phyloP scores from a whole-genome alignment of 2,888 invertebrate genomes.

The Tipula helvola region DNA sequence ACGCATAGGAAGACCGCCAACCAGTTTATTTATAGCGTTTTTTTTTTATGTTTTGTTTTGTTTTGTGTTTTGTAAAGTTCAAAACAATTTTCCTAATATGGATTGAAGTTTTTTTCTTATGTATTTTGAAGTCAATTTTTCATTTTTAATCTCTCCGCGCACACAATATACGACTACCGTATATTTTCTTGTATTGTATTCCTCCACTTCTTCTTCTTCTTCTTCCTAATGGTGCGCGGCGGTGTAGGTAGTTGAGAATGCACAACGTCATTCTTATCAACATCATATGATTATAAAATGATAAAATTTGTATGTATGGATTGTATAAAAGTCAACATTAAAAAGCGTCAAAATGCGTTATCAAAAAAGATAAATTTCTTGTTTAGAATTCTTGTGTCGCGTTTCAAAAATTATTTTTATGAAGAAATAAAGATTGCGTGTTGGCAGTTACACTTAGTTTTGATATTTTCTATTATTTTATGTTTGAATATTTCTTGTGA shows the following conservation, averaged over 20 bases:
- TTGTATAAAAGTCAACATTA: background rate
- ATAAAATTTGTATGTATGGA: background rate
- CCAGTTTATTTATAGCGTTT: background rate
- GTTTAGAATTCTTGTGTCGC: background rate
- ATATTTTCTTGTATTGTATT: background rate
- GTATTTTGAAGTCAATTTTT: background rate
- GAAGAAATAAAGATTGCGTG: background rate
- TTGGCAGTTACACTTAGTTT: background rate
- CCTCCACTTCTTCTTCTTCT: background rate
- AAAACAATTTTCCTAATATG: background rate
- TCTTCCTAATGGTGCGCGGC: background rate
- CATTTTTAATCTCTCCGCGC: background rate
- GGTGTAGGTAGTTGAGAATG: background rate
- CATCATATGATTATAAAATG: background rate
- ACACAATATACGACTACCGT: background rate
- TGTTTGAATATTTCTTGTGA: background rate
- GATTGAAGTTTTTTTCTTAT: background rate
- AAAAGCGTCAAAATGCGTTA: background rate
- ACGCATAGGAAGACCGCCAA: background rate
- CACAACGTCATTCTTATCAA: background rate
- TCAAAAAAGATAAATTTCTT: background rate
- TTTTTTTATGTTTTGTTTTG: background rate
- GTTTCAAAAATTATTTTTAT: background rate
- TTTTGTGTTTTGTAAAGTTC: background rate
- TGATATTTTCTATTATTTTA: background rate